Base-by-base conservation (phyloP, 2,888 invertebrate genomes). In the Hybos culiciformis region DNA sequence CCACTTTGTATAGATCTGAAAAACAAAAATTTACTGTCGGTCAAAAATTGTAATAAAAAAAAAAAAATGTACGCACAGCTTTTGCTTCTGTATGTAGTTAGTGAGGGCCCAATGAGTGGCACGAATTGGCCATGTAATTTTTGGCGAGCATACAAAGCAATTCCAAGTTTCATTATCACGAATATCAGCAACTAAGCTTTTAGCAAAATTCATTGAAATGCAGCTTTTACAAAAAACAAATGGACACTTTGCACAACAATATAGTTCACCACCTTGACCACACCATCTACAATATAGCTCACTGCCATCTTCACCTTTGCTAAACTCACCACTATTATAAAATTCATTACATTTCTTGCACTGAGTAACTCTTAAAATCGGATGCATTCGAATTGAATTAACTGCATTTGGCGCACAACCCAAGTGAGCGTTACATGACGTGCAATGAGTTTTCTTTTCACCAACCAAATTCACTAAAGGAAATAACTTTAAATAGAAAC, bases 271-370 rank as follows among this genome's bases (percentile, higher is more conserved):
- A 5, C 77, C 85, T 60, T 85, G 83, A 0, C 84, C 85, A 56
- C 85, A 85, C 85, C 84, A 85, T 39, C 84, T 73, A 53, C 85
- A 85, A 56, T 84, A 85, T 47, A 85, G 65, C 59, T 85, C 85
- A 14, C 83, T 84, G 19, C 83, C 83, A 66, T 85, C 85, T 60
- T 84, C 83, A 39, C 84, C 84, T 64, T 83, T 83, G 46, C 81
- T 82, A 61, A 85, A 85, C 53, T 80, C 82, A 5, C 84, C 84
- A 59, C 83, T 83, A 41, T 80, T 80, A 57, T 84, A 85, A 59
- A 85, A 85, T 31, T 79, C 75, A 52, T 77, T 77, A 60, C 85
- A 85, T 37, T 72, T 71, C 39, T 74, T 72, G 55, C 85, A 85
- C 29, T 84, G 72, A 8, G 84, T 65, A 0, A 83, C 83, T 26